phyloP scores from a whole-genome alignment of 64 coral and sea anemone genomes.

The Dendronephthya gigantea region DNA sequence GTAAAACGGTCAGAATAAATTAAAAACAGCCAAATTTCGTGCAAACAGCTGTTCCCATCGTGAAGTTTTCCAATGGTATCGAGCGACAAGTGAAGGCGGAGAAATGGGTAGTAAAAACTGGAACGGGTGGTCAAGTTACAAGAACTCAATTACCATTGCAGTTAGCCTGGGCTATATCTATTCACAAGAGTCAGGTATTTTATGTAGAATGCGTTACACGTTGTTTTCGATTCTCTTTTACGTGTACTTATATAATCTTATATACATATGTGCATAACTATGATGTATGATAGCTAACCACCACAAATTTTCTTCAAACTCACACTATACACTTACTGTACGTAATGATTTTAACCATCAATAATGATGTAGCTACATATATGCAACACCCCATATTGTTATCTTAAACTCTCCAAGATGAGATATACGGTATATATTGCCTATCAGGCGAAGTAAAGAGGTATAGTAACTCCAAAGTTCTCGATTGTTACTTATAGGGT shows the following conservation, averaged over 20 bases:
- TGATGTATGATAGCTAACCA: too few relatives aligned
- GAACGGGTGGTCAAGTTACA: slow-evolving; percentile 60
- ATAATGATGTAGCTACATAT: neutral
- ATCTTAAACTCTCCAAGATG: neutral
- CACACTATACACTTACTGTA: too few relatives aligned
- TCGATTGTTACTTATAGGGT: slow-evolving; percentile 32
- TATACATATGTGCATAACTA: too few relatives aligned
- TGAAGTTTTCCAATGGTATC: slow-evolving; percentile 66
- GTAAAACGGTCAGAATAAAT: too few relatives aligned
- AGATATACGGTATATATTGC: too few relatives aligned
- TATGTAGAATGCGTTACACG: neutral
- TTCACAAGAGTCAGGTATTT: slow-evolving; percentile 97
- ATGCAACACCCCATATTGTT: too few relatives aligned
- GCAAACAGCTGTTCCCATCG: slow-evolving; percentile 18
- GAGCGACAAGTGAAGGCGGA: slow-evolving; percentile 64
- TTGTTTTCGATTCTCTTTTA: neutral
- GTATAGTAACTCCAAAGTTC: neutral
- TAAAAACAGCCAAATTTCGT: neutral
- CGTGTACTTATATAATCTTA: too few relatives aligned
- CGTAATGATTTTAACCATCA: neutral
- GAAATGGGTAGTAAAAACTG: slow-evolving; percentile 65
- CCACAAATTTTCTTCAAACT: too few relatives aligned
- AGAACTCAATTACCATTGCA: slow-evolving; percentile 77
- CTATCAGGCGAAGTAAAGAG: too few relatives aligned
- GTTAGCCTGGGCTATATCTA: slow-evolving; percentile 93